Evolutionary conservation across 2,888 invertebrate genomes (phyloP).

Genomic region (Odontothrips loti): DNA sequence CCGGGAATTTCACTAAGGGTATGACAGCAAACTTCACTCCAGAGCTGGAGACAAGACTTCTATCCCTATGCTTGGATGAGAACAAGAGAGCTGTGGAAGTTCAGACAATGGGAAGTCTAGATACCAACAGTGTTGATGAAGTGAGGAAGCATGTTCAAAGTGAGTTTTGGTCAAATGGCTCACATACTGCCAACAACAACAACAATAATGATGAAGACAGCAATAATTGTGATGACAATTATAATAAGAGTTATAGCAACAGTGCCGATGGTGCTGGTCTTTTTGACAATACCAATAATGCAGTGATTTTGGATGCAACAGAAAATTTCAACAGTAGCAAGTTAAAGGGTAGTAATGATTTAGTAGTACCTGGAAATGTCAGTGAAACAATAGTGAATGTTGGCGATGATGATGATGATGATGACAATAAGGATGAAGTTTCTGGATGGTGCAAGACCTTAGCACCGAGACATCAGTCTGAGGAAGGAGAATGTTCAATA

Average conservation of each 20-base stretch:
- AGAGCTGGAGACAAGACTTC: slow-evolving; percentile 1
- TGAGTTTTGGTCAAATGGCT: not conserved
- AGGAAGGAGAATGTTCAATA: slow-evolving; percentile 76
- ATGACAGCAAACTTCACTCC: not conserved
- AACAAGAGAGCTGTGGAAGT: not conserved
- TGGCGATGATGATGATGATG: not conserved
- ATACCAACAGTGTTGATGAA: no score
- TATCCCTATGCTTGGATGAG: not conserved
- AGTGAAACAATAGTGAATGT: no score
- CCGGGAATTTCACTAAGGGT: not conserved
- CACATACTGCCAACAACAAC: slow-evolving; percentile 32
- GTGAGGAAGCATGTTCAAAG: no score
- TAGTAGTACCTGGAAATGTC: no score
- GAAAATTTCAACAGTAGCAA: no score
- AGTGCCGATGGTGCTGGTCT: no score
- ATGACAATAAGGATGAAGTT: slow-evolving; percentile 40
- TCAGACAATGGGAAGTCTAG: no score
- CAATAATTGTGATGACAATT: slow-evolving; percentile 7
- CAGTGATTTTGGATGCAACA: slow-evolving; percentile 27
- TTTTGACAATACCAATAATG: not conserved
- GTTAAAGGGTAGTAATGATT: no score
- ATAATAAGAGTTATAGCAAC: slow-evolving; percentile 10
- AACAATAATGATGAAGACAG: slow-evolving; percentile 33
- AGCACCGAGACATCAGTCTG: slow-evolving; percentile 64
- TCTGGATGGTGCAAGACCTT: slow-evolving; percentile 53